Evolutionary conservation across 2,888 invertebrate species (phyloP).

Genomic region (Mesorhabditis spiculigera): DNA sequence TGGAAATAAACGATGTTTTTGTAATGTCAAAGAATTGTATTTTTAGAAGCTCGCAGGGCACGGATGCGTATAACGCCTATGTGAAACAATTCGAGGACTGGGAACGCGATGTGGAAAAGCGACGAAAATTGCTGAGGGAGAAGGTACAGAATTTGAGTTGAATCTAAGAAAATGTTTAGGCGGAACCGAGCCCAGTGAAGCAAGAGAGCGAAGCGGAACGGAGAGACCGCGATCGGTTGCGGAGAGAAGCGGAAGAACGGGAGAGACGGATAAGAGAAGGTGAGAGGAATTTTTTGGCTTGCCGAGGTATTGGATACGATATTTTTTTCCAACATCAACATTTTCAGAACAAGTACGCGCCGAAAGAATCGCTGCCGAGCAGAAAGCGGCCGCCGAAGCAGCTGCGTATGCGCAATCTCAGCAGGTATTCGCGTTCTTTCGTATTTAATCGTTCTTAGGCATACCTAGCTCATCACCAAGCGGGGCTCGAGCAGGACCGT

Average conservation of each 20-base stretch:
- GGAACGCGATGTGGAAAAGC: constrained; percentile 54
- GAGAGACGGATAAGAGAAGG: constrained; percentile 12
- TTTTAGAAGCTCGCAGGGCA: constrained; percentile 47
- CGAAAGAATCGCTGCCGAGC: not conserved
- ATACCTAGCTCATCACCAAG: constrained; percentile 47
- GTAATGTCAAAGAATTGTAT: not conserved
- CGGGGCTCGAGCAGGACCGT: constrained; percentile 35
- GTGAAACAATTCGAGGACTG: constrained; percentile 54
- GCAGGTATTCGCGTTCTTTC: constrained; percentile 12
- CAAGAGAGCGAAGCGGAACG: not conserved
- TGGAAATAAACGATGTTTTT: no score
- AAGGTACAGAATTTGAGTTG: constrained; percentile 18
- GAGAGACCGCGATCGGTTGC: not conserved
- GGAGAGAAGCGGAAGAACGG: not conserved
- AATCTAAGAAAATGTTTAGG: not conserved
- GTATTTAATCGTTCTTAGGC: constrained; percentile 13
- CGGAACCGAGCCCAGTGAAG: not conserved
- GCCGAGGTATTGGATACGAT: not conserved
- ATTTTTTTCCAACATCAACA: constrained; percentile 6
- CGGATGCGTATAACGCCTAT: constrained; percentile 52
- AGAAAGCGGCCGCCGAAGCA: constrained; percentile 19
- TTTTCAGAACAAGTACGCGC: not conserved
- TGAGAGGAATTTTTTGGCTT: not conserved
- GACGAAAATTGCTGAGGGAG: constrained; percentile 36
- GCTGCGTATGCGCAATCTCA: constrained; percentile 33